Conservation (phyloP, 2,797 vertebrate species). For the Enteromius radiatus region DNA sequence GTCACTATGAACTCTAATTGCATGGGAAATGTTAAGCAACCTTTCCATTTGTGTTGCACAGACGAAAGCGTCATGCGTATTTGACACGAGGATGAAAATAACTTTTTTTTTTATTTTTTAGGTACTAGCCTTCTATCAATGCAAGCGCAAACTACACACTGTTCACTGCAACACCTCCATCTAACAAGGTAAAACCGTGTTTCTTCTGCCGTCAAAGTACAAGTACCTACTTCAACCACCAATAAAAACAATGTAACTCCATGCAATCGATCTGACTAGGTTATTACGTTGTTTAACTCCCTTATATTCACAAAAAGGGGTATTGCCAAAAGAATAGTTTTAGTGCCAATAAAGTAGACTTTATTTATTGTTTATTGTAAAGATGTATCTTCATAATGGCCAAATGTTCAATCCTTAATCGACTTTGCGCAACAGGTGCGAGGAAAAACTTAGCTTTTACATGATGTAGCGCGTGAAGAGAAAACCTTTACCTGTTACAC, state of each 20-base stretch:
- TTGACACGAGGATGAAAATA: neutral
- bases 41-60: neutral
- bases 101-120: too few species aligned
- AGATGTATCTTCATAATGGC: neutral
- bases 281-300: neutral
- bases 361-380: neutral
- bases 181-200: neutral
- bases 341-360: neutral
- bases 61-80: neutral
- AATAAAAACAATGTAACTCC: neutral
- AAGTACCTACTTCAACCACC: neutral
- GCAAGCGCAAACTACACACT: neutral
- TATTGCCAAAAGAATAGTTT: neutral
- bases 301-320: neutral
- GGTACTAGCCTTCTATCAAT: neutral
- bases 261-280: too few species aligned
- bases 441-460: neutral
- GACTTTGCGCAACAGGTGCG: conserved; percentile 40
- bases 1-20: neutral
- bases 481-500: conserved; percentile 74
- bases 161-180: neutral
- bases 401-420: neutral
- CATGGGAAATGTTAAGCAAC: neutral
- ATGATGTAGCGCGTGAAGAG: neutral
- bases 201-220: neutral